Evolutionary conservation across 2,888 invertebrate genomes (phyloP), one percentile per base, ranked within the genome.

Genomic region (Sympetrum striolatum): DNA sequence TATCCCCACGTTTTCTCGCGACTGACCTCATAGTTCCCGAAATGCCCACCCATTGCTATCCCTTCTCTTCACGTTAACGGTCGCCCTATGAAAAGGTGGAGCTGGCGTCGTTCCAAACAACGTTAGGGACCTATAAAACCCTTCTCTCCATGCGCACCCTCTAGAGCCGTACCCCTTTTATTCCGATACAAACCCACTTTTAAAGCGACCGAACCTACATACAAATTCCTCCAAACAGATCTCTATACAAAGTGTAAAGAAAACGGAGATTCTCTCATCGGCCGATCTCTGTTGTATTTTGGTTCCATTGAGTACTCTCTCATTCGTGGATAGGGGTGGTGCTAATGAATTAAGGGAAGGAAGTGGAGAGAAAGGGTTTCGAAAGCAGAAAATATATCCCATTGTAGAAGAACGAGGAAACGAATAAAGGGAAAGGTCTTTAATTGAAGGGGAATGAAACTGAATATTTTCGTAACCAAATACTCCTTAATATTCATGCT

Each of bases 31-130:
- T 73, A 25, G 73, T 73, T 73, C 81, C 81, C 25, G 4, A 6
- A 25, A 81, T 44, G 44, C 81, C 81, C 81, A 48, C 81, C 25
- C 81, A 73, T 31, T 73, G 73, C 73, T 14, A 31, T 73, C 73
- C 14, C 14, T 31, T 8, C 82, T 60, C 82, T 35, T 22, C 60
- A 37, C 86, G 60, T 86, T 64, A 86, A 86, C 39, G 60, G 86
- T 37, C 86, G 18, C 86, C 60, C 86, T 18, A 60, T 37, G 60
- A 58, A 18, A 58, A 12, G 60, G 60, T 37, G 60, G 60, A 18
- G 12, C 86, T 86, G 86, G 86, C 86, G n/a, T 39, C 60, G 37
- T 12, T 60, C 86, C 86, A 86, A 86, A 64, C 86, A 22, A 31
- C 15, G 37, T 48, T 6, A 12, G 37, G 64, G 31, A 4, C 73